Evolutionary conservation across 2,113 vertebrate species (phyloP), one percentile per base, ranked within the genome.

Genomic region (Polyodon spathula): DNA sequence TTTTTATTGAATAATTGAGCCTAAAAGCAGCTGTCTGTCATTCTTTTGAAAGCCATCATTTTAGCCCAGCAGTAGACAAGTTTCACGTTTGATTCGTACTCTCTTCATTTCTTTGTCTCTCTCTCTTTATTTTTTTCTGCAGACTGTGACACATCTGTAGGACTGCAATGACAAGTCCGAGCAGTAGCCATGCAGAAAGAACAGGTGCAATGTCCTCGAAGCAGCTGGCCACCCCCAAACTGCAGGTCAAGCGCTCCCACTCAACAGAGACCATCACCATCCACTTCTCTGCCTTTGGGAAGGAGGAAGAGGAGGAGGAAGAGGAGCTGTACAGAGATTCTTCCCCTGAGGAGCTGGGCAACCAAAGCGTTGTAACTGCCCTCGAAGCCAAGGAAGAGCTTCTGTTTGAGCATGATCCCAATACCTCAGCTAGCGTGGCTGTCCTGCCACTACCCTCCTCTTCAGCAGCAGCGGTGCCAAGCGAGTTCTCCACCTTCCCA

Each of bases 191-290:
- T 90, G 90, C 85, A 70, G 89, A 90, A 77, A 88, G 88, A 79
- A 82, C 79, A 55, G 75, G 59, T 78, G 84, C 84, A 63, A 79
- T 87, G 77, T 81, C 85, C 65, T 78, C 87, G 70, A 92, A 90
- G 73, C 86, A 89, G 40, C 70, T 88, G 52, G 73, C 86, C 4
- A 79, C 81, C 58, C 94, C 95, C 66, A 97, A 92, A 84, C 87
- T 99, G 81, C 93, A 97, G 74, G 96, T 99, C 68, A 95, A 97
- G 60, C 89, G 94, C 70, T 97, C 96, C 3, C 76, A 89, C 62
- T 98, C 96, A 61, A 86, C 88, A 74, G 95, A 99, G 81, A 95
- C 91, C 79, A 93, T 99, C 78, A 95, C 95, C 80, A 97, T 99
- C 83, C 95, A 94, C 85, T 99, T 98, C 86, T 97, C 93, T 52